phyloP scores from a whole-genome alignment of 2,797 vertebrate genomes.

The Sphaeramia orbicularis region DNA sequence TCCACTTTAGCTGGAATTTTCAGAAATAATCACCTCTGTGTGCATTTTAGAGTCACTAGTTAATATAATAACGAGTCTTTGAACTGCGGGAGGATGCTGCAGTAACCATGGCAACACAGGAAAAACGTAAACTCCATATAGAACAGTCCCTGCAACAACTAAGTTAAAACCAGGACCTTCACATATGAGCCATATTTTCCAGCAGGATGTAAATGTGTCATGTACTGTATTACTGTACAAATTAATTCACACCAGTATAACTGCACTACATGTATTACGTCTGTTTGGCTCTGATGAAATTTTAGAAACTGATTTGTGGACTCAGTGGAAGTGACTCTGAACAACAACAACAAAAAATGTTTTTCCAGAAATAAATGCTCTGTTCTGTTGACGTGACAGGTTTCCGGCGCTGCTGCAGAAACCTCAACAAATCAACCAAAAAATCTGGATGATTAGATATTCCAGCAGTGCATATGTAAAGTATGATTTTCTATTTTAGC shows the following conservation, averaged over 20 bases:
- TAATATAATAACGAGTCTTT: no score
- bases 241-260: conserved; percentile 5
- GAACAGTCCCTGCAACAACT: no score
- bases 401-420: background rate
- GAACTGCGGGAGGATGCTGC: no score
- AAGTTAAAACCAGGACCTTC: no score
- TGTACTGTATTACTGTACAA: no score
- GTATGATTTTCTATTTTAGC: background rate
- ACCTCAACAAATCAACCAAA: background rate
- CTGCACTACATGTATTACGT: background rate
- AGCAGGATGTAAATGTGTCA: no score
- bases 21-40: no score
- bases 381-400: background rate
- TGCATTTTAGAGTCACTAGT: no score
- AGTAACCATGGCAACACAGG: no score
- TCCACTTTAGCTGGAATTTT: no score
- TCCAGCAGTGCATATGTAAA: background rate
- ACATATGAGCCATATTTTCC: no score
- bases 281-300: background rate
- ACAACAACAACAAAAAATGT: background rate
- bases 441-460: conserved; percentile 6
- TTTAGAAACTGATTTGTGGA: background rate
- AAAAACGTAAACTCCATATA: no score
- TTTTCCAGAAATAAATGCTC: background rate
- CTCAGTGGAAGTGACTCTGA: conserved; percentile 1